phyloP scores from a whole-genome alignment of 1,140 invertebrate species.

The Magallana angulata region DNA sequence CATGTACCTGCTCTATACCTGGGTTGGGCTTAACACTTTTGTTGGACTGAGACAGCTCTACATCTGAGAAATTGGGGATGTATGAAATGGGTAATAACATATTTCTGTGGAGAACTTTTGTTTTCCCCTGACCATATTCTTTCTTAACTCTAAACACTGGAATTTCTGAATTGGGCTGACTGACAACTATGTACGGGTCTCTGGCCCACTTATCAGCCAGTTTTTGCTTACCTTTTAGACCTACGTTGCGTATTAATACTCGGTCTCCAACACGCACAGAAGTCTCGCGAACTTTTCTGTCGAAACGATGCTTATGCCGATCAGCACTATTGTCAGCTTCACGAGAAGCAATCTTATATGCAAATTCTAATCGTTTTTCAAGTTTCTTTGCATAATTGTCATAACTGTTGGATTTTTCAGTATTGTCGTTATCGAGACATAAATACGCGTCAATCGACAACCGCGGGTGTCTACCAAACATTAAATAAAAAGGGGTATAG shows the following conservation, averaged over 20 bases:
- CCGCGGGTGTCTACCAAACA: slow-evolving; percentile 59
- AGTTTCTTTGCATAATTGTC: neutral
- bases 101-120: slow-evolving; percentile 41
- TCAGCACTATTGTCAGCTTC: slow-evolving; percentile 2
- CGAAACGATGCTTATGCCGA: slow-evolving; percentile 18
- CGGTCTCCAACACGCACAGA: slow-evolving; percentile 1
- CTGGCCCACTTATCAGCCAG: slow-evolving; percentile 54
- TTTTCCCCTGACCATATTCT: neutral
- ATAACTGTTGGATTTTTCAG: neutral
- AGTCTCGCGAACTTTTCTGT: slow-evolving; percentile 21
- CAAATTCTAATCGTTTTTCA: slow-evolving; percentile 35
- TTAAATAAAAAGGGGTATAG: slow-evolving; percentile 52
- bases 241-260: slow-evolving; percentile 40
- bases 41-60: neutral
- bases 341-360: slow-evolving; percentile 34
- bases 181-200: slow-evolving; percentile 23
- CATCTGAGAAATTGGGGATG: neutral
- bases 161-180: neutral
- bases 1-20: neutral
- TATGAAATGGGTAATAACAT: slow-evolving; percentile 39
- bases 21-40: neutral
- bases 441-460: slow-evolving; percentile 57
- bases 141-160: slow-evolving; percentile 39
- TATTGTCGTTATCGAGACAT: neutral
- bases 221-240: slow-evolving; percentile 37